These are phyloP conservation scores for Harpagifer antarcticus DNA, from an alignment of 2,797 vertebrate species.

Conservation along the genomic window DNA sequence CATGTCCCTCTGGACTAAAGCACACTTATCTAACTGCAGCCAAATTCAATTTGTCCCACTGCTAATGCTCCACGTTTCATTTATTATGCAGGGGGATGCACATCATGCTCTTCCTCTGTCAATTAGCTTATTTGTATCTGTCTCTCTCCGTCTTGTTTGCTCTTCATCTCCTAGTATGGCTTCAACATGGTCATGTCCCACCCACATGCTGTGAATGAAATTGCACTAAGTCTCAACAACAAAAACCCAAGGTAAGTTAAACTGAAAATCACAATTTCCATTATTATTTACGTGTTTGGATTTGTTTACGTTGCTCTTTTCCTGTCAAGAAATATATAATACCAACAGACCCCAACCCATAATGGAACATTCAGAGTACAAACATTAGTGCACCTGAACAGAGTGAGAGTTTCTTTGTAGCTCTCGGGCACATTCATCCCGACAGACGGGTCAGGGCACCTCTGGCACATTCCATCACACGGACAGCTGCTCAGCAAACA, in stretches of 20 bases:
- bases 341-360: conserved; percentile 7
- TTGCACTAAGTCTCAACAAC: conserved; percentile 98
- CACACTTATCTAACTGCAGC: conserved; percentile 41
- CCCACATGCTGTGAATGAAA: conserved; percentile 97
- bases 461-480: conserved; percentile 51
- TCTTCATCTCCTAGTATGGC: conserved; percentile 88
- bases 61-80: conserved; percentile 52
- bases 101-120: conserved; percentile 29
- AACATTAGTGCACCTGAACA: conserved; percentile 50
- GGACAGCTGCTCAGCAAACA: conserved; percentile 57
- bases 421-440: conserved; percentile 50
- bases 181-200: conserved; percentile 99
- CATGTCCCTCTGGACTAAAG: conserved; percentile 16
- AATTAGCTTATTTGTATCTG: conserved; percentile 53
- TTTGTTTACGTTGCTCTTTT: not conserved
- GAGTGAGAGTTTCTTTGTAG: conserved; percentile 50
- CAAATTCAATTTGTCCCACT: conserved; percentile 49
- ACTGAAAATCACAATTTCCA: not conserved
- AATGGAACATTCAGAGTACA: conserved; percentile 14
- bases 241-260: conserved; percentile 92
- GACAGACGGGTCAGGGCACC: conserved; percentile 59
- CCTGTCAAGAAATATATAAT: conserved; percentile 1
- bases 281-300: not conserved
- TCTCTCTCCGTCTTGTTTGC: conserved; percentile 44
- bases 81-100: conserved; percentile 49